Evolutionary conservation across 2,888 invertebrate species (phyloP), one percentile per base, ranked within the genome.

Genomic region (Brachyopa scutellaris): DNA sequence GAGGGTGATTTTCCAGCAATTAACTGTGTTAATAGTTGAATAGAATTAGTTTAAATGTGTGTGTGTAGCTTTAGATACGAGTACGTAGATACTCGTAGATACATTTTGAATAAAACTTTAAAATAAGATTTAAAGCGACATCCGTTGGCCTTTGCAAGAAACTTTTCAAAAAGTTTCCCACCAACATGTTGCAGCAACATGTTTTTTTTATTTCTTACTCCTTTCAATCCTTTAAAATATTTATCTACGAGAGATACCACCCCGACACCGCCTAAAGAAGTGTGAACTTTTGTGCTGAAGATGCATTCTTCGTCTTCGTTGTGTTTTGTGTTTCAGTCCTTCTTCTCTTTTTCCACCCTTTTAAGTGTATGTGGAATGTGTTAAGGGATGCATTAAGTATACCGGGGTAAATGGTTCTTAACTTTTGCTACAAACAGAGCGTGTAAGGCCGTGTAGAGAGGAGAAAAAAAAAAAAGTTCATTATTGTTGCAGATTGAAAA

Each of bases 1-100:
- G 55, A 67, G 69, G 76, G 45, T 76, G 69, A 82, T 82, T 82
- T 82, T 82, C 80, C 80, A 76, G 80, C 76, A 76, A 82, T 82
- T 82, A 82, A 70, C 70, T 76, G 59, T 59, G 70, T 64, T 82
- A 82, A 76, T 82, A 53, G 64, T 23, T 64, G 69, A 80, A 45
- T 62, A 80, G 69, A 76, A 70, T 80, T 69, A 69, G 76, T 69
- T 26, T 47, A 51, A 9, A 8, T 42, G 21, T 23, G 66, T n/a
- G n/a, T n/a, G 15, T 23, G 11, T 19, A 31, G 29, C 29, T 19
- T 62, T 19, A 45, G 62, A 47, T n/a, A n/a, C n/a, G 33, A 21
- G 42, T 31, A 61, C 26, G 26, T 26, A 6, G 26, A 6, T 6
- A 5, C 6, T 26, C 26, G 26, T n/a, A n/a, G n/a, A n/a, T n/a